phyloP scores from a whole-genome alignment of 2,888 invertebrate species.

The Tenthredo distinguenda region DNA sequence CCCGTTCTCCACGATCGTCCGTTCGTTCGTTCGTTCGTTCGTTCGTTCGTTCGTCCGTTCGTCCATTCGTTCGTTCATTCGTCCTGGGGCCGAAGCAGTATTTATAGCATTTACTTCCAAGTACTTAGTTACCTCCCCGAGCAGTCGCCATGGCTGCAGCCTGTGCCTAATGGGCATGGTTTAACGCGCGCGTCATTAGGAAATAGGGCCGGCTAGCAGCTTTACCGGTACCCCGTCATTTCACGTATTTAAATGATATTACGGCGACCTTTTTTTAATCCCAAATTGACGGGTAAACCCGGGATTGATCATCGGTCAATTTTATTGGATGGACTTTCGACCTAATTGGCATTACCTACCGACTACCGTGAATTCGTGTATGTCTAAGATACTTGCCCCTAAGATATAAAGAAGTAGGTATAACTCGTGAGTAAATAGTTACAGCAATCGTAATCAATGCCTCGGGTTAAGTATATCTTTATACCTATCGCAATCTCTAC shows the following conservation, averaged over 20 bases:
- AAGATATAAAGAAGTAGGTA: background rate
- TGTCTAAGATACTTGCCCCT: background rate
- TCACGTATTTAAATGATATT: constrained; percentile 39
- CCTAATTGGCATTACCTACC: background rate
- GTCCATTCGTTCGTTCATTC: constrained; percentile 37
- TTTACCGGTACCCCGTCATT: constrained; percentile 40
- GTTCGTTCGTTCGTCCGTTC: background rate
- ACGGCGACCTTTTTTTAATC: constrained; percentile 5
- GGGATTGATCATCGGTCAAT: constrained; percentile 44
- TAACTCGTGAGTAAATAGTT: background rate
- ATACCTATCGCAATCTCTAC: background rate
- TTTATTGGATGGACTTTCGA: background rate
- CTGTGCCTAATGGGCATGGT: constrained; percentile 47
- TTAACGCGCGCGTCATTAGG: constrained; percentile 50
- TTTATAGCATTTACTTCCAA: constrained; percentile 51
- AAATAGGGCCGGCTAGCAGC: constrained; percentile 40
- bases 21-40: background rate
- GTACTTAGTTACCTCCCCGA: constrained; percentile 49
- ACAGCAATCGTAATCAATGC: background rate
- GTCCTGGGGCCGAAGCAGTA: constrained; percentile 50
- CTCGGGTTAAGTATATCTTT: background rate
- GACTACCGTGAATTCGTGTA: constrained; percentile 4
- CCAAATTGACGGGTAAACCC: constrained; percentile 16
- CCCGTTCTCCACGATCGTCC: constrained; percentile 23
- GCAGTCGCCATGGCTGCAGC: constrained; percentile 47